Evolutionary conservation across 2,888 invertebrate genomes (phyloP).

Genomic region (Agrotis clavis): DNA sequence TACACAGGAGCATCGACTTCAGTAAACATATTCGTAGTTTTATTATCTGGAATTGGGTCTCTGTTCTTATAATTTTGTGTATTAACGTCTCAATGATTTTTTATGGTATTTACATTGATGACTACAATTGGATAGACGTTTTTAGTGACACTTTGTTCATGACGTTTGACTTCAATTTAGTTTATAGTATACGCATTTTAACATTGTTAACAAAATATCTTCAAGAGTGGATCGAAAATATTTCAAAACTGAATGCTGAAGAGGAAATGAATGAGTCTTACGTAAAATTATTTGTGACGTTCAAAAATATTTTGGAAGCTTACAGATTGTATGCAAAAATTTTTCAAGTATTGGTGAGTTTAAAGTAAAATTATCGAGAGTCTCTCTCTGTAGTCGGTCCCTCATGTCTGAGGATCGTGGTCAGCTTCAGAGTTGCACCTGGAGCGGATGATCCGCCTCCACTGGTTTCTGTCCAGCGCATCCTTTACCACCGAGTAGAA

Average conservation of each 20-base stretch:
- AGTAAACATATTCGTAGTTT: constrained; percentile 7
- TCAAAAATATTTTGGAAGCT: not conserved
- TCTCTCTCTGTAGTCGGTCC: too few species aligned
- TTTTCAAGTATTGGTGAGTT: not conserved
- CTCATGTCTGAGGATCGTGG: too few species aligned
- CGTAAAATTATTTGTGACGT: not conserved
- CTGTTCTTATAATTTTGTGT: not conserved
- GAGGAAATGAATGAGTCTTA: too few species aligned
- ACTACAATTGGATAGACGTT: not conserved
- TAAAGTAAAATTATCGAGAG: not conserved
- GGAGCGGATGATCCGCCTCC: too few species aligned
- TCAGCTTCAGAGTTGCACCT: too few species aligned
- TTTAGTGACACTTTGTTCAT: not conserved
- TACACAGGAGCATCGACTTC: not conserved
- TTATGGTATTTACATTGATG: too few species aligned
- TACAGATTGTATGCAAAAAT: not conserved
- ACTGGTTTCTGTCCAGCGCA: too few species aligned
- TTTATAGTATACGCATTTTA: constrained; percentile 1
- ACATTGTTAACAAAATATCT: constrained; percentile 1
- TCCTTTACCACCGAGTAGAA: too few species aligned
- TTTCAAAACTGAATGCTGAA: not conserved
- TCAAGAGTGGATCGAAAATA: not conserved
- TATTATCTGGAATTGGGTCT: constrained; percentile 4
- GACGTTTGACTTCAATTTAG: not conserved
- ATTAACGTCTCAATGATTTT: not conserved